These are phyloP conservation scores for Indicator indicator DNA, from an alignment of 2,113 vertebrate genomes.

Conservation along the genomic window DNA sequence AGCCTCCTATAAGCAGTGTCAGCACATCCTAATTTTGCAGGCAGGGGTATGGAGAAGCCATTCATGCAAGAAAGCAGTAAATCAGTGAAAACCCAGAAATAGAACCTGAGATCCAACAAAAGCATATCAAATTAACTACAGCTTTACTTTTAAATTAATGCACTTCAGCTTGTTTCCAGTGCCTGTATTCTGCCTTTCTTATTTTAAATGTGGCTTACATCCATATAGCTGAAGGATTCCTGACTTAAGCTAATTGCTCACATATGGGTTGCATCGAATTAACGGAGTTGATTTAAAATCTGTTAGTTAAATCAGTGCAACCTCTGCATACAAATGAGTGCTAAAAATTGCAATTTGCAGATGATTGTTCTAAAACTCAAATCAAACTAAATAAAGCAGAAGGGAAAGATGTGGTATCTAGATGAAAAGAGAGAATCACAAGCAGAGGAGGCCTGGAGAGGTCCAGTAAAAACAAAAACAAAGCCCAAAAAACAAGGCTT, in stretches of 20 bases:
- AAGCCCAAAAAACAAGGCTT: not conserved
- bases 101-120: conserved; percentile 3
- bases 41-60: not conserved
- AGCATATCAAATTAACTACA: not conserved
- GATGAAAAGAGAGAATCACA: not conserved
- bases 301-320: conserved; percentile 29
- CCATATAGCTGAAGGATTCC: conserved; percentile 10
- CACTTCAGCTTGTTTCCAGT: conserved; percentile 14
- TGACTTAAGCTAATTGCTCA: conserved; percentile 56
- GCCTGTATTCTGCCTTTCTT: not conserved
- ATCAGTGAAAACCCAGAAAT: conserved; percentile 17
- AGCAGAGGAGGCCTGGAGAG: not conserved
- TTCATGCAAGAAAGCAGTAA: not conserved
- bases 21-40: conserved; percentile 40
- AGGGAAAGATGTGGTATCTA: not conserved
- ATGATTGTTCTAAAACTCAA: not conserved
- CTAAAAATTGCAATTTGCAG: conserved; percentile 25
- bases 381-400: conserved; percentile 2
- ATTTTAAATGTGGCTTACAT: conserved; percentile 32
- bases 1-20: not conserved
- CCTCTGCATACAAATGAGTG: conserved; percentile 36
- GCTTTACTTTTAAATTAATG: conserved; percentile 34
- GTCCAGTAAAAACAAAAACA: not conserved
- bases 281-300: conserved; percentile 50
- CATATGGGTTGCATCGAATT: conserved; percentile 47